A percentile compares a stretch with the other conserved stretches of the same genome.
Evolutionary conservation across 1,140 invertebrate genomes (phyloP).

Genomic region (Scylla paramamosain): DNA sequence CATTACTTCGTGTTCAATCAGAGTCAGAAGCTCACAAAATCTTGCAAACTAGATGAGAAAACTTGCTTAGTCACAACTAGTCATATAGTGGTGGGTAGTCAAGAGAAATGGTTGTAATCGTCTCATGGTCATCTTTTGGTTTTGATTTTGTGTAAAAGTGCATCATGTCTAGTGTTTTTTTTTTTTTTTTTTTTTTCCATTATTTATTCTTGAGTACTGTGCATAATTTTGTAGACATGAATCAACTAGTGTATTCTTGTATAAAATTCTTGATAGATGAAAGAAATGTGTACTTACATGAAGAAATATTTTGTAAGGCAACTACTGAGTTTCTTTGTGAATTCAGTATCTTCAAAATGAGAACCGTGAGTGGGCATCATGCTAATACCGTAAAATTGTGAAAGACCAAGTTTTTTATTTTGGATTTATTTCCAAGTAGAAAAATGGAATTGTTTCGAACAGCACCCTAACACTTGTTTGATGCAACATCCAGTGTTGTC

Average conservation of each 20-base stretch:
- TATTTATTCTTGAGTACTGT: too few relatives aligned
- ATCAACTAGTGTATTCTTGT: neutral
- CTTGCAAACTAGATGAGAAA: neutral
- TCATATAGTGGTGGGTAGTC: conserved; percentile 25
- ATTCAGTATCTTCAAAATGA: neutral
- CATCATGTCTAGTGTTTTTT: neutral
- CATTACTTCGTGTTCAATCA: neutral
- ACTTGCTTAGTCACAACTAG: conserved; percentile 51
- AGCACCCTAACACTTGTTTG: conserved; percentile 6
- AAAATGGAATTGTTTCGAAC: neutral
- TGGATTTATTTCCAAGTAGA: neutral
- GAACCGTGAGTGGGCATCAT: neutral
- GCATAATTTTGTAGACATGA: neutral
- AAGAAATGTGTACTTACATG: neutral
- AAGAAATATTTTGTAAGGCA: neutral
- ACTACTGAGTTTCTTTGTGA: neutral
- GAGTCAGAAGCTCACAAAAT: neutral
- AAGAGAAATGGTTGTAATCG: neutral
- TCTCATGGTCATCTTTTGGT: neutral
- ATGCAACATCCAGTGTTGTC: conserved; percentile 46
- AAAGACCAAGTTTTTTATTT: neutral
- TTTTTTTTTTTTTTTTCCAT: neutral
- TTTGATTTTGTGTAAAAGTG: neutral
- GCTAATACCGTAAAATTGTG: neutral
- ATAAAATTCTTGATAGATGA: neutral